These are phyloP conservation scores for Montipora cactus DNA, from an alignment of 64 coral and sea anemone species.

Conservation along the genomic window DNA sequence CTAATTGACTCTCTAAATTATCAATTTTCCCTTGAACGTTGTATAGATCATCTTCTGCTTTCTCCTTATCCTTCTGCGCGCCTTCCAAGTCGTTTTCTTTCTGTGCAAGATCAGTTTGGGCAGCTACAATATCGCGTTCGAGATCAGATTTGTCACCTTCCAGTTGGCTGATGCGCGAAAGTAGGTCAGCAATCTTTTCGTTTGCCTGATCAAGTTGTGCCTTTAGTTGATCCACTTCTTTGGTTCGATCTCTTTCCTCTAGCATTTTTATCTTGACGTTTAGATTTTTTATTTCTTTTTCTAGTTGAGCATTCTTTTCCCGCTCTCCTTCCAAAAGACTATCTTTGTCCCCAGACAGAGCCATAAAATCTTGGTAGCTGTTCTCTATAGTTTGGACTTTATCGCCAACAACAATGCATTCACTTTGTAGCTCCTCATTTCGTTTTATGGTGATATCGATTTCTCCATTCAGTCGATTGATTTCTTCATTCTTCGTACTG, in stretches of 20 bases:
- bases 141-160: constrained; percentile 89
- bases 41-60: constrained; percentile 89
- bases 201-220: constrained; percentile 81
- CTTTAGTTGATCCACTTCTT: constrained; percentile 86
- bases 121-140: constrained; percentile 72
- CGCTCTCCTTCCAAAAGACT: constrained; percentile 64
- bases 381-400: constrained; percentile 75
- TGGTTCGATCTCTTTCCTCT: constrained; percentile 80
- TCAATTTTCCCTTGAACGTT: constrained; percentile 76
- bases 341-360: constrained; percentile 63
- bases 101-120: constrained; percentile 73
- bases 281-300: constrained; percentile 69
- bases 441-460: constrained; percentile 75
- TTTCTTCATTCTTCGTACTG: constrained; percentile 83
- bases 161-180: constrained; percentile 70
- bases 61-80: constrained; percentile 75
- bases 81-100: constrained; percentile 86
- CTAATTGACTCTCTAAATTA: constrained; percentile 88
- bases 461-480: constrained; percentile 70
- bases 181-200: constrained; percentile 71
- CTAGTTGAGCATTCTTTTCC: constrained; percentile 71
- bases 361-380: constrained; percentile 84
- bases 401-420: constrained; percentile 75
- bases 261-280: constrained; percentile 71
- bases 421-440: constrained; percentile 84